Evolutionary conservation across 1,140 invertebrate species (phyloP).

Genomic region (Pristionchus pacificus): DNA sequence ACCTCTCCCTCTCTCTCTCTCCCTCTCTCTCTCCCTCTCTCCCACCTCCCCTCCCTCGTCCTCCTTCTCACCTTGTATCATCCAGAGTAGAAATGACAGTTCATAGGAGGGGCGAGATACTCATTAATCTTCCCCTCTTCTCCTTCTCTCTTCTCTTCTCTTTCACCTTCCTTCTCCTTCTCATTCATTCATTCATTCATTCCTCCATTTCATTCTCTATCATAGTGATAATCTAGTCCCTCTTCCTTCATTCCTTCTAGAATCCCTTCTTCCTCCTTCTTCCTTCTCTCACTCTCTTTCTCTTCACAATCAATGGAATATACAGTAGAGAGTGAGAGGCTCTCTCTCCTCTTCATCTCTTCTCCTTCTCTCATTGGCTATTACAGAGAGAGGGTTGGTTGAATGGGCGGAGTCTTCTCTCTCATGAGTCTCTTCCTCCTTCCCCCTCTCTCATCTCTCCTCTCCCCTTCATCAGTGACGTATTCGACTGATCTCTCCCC

Average conservation of each 20-base stretch:
- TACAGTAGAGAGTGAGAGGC: neutral
- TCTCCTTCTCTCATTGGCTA: no score
- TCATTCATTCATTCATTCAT: constrained; percentile 15
- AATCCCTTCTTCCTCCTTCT: constrained; percentile 10
- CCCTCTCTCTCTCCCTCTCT: neutral
- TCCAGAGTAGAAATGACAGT: constrained; percentile 6
- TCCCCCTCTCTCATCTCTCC: neutral
- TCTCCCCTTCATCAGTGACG: neutral
- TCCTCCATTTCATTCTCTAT: constrained; percentile 1
- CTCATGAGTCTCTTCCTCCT: no score
- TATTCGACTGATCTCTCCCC: neutral
- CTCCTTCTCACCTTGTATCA: constrained; percentile 16
- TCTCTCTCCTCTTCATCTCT: neutral
- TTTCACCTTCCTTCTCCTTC: neutral
- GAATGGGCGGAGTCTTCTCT: no score
- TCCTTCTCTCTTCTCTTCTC: constrained; percentile 12
- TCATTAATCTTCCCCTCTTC: no score
- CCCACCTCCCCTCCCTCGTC: constrained; percentile 7
- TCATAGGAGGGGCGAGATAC: constrained; percentile 16
- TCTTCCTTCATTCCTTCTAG: constrained; percentile 14
- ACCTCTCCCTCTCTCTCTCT: constrained; percentile 4
- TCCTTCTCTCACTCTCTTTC: constrained; percentile 11
- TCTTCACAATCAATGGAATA: neutral
- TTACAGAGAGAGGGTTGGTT: no score
- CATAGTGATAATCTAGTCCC: constrained; percentile 6